These are phyloP conservation scores for Euphonia xanthogaster DNA, from an alignment of 2,797 vertebrate species.

Conservation along the genomic window DNA sequence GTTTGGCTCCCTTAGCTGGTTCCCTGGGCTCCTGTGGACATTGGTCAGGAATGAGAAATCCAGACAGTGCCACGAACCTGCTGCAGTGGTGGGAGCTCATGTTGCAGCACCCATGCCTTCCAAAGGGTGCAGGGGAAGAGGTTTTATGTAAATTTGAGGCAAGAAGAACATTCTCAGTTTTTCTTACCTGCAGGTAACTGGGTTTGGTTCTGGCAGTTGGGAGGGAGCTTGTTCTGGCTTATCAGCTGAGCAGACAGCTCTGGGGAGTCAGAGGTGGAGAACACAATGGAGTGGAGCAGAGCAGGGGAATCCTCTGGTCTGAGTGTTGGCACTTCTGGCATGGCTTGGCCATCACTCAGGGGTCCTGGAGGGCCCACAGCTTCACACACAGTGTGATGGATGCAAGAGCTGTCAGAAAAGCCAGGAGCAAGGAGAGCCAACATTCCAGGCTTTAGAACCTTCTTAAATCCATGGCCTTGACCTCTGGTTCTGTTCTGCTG, in stretches of 20 bases:
- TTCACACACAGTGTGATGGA: background rate
- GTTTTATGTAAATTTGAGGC: background rate
- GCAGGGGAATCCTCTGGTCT: background rate
- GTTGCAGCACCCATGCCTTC: rapidly evolving
- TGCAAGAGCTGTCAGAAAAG: background rate
- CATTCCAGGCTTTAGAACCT: background rate
- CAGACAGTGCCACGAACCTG: background rate
- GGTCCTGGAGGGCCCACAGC: background rate
- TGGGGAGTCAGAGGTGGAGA: background rate
- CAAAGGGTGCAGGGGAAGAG: background rate
- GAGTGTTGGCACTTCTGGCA: background rate
- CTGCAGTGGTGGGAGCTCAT: background rate
- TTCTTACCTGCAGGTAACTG: background rate
- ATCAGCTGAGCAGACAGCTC: background rate
- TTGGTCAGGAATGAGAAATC: background rate
- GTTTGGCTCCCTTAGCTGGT: background rate
- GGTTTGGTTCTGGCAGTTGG: background rate
- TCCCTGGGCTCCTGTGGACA: background rate
- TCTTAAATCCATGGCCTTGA: background rate
- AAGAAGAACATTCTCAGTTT: background rate
- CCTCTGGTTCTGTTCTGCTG: background rate
- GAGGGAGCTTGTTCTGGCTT: conserved; percentile 41
- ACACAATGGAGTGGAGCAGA: background rate
- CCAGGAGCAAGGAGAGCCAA: background rate
- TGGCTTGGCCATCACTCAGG: background rate